These are phyloP conservation scores for Diglossa brunneiventris DNA, from an alignment of 2,113 vertebrate species.

Conservation along the genomic window DNA sequence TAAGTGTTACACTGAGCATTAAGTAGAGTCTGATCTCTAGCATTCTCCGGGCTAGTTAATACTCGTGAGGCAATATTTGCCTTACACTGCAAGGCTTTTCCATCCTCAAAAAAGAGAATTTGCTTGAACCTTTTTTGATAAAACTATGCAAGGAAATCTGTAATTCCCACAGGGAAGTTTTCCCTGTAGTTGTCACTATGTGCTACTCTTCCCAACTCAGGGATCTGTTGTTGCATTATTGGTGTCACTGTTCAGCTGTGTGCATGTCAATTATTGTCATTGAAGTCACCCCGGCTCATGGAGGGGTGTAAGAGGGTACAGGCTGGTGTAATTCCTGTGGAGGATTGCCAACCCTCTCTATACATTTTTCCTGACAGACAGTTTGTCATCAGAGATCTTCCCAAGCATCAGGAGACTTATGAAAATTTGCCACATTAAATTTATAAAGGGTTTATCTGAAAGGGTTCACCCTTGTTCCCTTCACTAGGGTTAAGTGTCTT, in stretches of 20 bases:
- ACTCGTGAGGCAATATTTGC: neutral
- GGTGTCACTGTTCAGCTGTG: slow-evolving; percentile 11
- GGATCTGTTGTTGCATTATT: slow-evolving; percentile 24
- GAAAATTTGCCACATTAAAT: neutral
- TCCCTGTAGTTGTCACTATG: neutral
- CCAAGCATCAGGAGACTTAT: neutral
- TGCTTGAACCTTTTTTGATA: neutral
- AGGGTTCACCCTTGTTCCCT: neutral
- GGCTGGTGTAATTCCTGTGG: neutral
- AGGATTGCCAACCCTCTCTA: neutral
- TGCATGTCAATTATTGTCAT: slow-evolving; percentile 11
- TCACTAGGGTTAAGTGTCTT: neutral
- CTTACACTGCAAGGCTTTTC: neutral
- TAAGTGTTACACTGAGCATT: neutral
- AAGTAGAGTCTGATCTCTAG: neutral
- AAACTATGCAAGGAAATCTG: neutral
- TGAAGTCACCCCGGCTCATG: neutral
- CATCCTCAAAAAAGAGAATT: neutral
- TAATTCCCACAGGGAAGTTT: neutral
- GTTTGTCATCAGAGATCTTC: neutral
- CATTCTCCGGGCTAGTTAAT: neutral
- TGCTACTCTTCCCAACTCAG: neutral
- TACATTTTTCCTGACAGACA: neutral
- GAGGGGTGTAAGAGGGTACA: neutral
- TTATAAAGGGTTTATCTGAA: neutral